Base-by-base conservation (phyloP, 2,888 invertebrate species). In the Cotesia congregata region DNA sequence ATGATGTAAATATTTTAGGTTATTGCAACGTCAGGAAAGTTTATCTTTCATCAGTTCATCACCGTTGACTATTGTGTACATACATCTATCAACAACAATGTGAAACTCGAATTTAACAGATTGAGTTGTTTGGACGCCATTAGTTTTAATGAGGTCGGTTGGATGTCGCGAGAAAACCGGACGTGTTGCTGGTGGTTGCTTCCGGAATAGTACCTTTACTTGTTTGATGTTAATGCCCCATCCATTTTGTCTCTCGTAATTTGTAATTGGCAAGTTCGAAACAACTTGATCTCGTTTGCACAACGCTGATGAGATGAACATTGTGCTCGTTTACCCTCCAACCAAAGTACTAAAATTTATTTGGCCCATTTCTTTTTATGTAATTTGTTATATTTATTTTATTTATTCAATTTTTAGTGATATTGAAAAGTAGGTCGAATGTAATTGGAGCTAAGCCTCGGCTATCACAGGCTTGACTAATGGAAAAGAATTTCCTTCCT, bases 31-130 rank as follows among this genome's bases (percentile, higher is more conserved):
- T 78, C 80, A 68, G 71, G 77, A 75, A 76, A 82, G 81, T 81
- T 82, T 81, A 78, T 79, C 79, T 83, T 82, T 80, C 82, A 82
- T 82, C 81, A 82, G 17, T 82, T 80, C 82, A 30, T 30, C 30
- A 77, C 78, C 71, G 50, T 62, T 50, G 74, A 73, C 75, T 77
- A 41, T 77, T 68, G 68, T 78, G 75, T 75, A 67, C 60, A 64
- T 76, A 41, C 39, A 61, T 39, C 62, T 64, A 60, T 30, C 50
- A 7, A 50, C 50, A 50, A 50, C 50, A 50, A 50, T 50, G 50
- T 50, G 50, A 68, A 74, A 60, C 76, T 78, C 67, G 72, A 77
- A 79, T 79, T 78, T 78, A 74, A 78, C 75, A 72, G 77, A 81
- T 79, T 73, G 67, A 76, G 75, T 79, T 81, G 79, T 80, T 82